A percentile compares a stretch with the other conserved stretches of the same genome.
Conservation (phyloP, 2,888 invertebrate species). For the Heliothis peltigera region DNA sequence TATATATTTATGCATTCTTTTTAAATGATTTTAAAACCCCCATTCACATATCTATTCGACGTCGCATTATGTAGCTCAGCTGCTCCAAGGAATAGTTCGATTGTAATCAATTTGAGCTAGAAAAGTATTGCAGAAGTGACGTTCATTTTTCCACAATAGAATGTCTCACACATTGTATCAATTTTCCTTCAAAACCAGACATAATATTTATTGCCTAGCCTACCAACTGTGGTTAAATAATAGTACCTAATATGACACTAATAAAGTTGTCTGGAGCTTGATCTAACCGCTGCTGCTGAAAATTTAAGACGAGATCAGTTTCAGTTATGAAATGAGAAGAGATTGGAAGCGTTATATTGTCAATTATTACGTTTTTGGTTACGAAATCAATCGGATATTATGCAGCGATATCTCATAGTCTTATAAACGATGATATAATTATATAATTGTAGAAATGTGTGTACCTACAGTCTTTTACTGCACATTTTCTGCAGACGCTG, state of each 20-base stretch:
- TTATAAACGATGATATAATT: no score
- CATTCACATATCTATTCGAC: slow-evolving; percentile 1
- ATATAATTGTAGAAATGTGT: no score
- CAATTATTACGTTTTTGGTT: no score
- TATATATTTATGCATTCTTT: no score
- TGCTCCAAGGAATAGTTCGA: slow-evolving; percentile 9
- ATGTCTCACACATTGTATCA: slow-evolving; percentile 12
- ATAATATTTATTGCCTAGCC: background rate
- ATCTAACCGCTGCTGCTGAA: background rate
- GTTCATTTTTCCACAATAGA: slow-evolving; percentile 1
- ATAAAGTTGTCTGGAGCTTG: background rate
- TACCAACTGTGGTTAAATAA: slow-evolving; percentile 1
- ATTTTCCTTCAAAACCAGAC: slow-evolving; percentile 1
- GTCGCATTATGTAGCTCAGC: slow-evolving; percentile 5
- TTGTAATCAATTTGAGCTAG: slow-evolving; percentile 11
- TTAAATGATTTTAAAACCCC: background rate
- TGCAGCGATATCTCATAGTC: no score
- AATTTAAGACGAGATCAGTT: no score
- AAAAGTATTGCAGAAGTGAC: slow-evolving; percentile 3
- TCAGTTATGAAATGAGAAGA: no score
- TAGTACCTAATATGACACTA: background rate
- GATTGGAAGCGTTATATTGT: no score
- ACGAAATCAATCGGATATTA: no score
- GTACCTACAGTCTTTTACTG: no score
- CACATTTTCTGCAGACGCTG: no score